These are phyloP conservation scores for Yponomeuta evonymella DNA, from an alignment of 2,888 invertebrate species.

Conservation along the genomic window DNA sequence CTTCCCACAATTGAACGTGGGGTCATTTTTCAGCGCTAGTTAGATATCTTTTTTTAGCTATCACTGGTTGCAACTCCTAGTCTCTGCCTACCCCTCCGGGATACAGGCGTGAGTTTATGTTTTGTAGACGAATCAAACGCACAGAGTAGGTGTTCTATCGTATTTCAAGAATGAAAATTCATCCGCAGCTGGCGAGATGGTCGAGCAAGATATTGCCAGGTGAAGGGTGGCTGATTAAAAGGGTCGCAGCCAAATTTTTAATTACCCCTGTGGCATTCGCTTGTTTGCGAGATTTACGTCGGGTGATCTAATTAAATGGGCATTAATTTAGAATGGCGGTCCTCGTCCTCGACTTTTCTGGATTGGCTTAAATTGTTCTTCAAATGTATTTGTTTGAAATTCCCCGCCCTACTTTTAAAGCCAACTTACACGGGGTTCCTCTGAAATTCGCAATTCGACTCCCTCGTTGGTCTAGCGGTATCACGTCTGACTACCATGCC, in stretches of 20 bases:
- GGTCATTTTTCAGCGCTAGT: too few species aligned
- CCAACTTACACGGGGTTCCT: too few species aligned
- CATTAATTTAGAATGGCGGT: not conserved
- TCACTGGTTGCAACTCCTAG: too few species aligned
- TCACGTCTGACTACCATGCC: too few species aligned
- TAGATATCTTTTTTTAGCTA: too few species aligned
- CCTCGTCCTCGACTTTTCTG: not conserved
- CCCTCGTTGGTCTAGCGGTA: too few species aligned
- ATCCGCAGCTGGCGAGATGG: not conserved
- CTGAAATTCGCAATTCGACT: too few species aligned
- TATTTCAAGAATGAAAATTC: not conserved
- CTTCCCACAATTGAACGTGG: too few species aligned
- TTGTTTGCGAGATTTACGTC: not conserved
- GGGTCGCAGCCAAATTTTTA: not conserved
- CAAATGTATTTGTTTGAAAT: constrained; percentile 3
- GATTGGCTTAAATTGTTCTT: not conserved
- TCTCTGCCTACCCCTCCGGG: too few species aligned
- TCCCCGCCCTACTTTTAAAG: too few species aligned
- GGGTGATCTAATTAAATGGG: not conserved
- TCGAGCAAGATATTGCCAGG: not conserved
- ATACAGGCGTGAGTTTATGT: too few species aligned
- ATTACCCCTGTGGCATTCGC: not conserved
- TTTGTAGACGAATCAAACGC: too few species aligned
- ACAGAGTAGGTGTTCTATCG: not conserved
- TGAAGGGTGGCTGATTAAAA: not conserved